phyloP scores from a whole-genome alignment of 2,797 vertebrate genomes.

The Myoxocephalus aenaeus region DNA sequence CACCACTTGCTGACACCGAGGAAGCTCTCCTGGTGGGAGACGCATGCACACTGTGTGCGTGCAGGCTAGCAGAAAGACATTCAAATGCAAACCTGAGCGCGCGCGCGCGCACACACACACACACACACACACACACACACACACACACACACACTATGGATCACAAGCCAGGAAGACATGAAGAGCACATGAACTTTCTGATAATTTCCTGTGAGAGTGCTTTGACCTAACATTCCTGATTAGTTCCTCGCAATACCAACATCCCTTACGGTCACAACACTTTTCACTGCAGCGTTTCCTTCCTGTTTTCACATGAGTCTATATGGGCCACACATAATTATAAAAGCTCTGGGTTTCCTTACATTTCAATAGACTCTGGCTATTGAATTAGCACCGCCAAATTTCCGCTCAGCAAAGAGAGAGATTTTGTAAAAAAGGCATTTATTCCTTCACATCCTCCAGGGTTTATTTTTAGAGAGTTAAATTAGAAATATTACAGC shows the following conservation, averaged over 20 bases:
- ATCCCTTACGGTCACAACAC: constrained; percentile 28
- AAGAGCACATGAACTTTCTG: constrained; percentile 4
- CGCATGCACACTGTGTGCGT: neutral
- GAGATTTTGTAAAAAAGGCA: constrained; percentile 44
- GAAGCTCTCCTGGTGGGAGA: constrained; percentile 29
- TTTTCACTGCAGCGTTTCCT: constrained; percentile 46
- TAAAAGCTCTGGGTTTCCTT: constrained; percentile 45
- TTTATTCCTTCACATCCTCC: constrained; percentile 61
- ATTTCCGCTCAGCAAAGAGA: constrained; percentile 61
- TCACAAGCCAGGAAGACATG: neutral
- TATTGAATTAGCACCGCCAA: constrained; percentile 64
- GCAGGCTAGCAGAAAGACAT: neutral
- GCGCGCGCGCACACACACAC: too few species aligned
- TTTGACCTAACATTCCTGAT: constrained; percentile 42
- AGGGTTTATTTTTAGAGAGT: constrained; percentile 76
- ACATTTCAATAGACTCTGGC: constrained; percentile 55
- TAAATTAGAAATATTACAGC: constrained; percentile 68
- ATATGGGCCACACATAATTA: constrained; percentile 38
- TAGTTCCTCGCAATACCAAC: constrained; percentile 42
- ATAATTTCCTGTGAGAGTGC: constrained; percentile 19
- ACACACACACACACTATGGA: constrained; percentile 26
- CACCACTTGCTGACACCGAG: constrained; percentile 12
- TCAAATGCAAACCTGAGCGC: neutral
- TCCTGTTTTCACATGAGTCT: constrained; percentile 44
- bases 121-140: constrained; percentile 2